Conservation (phyloP, 2,113 vertebrate species). For the Microcebus murinus region DNA sequence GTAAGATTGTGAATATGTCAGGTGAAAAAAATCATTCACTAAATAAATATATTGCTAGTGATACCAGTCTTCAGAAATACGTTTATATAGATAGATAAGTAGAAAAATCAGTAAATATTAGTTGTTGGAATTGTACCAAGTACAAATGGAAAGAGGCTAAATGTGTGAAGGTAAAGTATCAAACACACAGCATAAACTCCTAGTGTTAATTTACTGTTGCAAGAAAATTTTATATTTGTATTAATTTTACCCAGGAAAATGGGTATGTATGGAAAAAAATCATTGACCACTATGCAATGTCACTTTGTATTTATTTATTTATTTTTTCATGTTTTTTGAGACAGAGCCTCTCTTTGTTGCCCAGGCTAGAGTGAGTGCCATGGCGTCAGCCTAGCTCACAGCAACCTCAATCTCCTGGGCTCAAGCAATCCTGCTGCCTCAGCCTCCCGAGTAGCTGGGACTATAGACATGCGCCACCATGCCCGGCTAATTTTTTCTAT, state of each 20-base stretch:
- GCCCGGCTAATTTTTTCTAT: too few species aligned
- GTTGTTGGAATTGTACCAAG: neutral
- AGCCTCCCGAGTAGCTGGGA: too few species aligned
- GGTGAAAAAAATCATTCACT: neutral
- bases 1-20: neutral
- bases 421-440: too few species aligned
- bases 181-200: neutral
- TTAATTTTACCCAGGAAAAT: conserved; percentile 6
- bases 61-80: neutral
- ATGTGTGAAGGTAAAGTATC: neutral
- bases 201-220: neutral
- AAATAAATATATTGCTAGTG: neutral
- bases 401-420: too few species aligned
- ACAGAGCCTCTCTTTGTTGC: too few species aligned
- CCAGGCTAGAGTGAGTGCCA: too few species aligned
- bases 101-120: conserved; percentile 22
- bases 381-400: too few species aligned
- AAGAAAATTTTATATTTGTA: neutral
- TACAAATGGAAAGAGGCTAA: neutral
- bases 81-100: neutral
- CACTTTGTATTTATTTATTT: neutral
- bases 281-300: neutral
- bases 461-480: too few species aligned
- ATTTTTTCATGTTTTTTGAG: too few species aligned
- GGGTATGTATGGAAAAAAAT: neutral